Percentiles rank a stretch among this genome's conserved stretches.
These are phyloP conservation scores for Limenitis camilla DNA, from an alignment of 2,888 invertebrate species.

Conservation along the genomic window DNA sequence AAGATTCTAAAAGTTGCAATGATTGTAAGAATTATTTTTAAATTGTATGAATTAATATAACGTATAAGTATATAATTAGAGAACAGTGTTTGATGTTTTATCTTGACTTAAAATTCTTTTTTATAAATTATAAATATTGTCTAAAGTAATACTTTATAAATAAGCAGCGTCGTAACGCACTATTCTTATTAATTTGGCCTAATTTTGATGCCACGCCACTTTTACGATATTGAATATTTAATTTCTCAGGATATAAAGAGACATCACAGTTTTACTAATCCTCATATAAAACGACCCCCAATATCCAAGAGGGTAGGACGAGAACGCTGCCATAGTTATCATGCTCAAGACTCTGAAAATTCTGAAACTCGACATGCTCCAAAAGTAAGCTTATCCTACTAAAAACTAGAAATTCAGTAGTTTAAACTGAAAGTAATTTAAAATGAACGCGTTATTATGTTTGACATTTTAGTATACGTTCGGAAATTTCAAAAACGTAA, in stretches of 20 bases:
- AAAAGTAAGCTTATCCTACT: slow-evolving; percentile 36
- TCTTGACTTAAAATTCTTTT: too few relatives aligned
- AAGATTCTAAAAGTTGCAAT: neutral
- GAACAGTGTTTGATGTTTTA: too few relatives aligned
- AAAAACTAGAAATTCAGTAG: neutral
- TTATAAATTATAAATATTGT: too few relatives aligned
- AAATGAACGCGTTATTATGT: slow-evolving; percentile 33
- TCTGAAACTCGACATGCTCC: slow-evolving; percentile 32
- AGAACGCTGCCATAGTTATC: slow-evolving; percentile 60
- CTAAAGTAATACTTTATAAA: too few relatives aligned
- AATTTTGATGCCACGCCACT: too few relatives aligned
- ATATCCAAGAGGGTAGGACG: slow-evolving; percentile 48
- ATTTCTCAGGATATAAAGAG: slow-evolving; percentile 57
- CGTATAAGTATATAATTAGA: neutral
- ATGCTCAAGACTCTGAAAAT: slow-evolving; percentile 37
- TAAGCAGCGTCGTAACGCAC: too few relatives aligned
- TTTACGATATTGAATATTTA: too few relatives aligned
- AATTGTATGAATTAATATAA: neutral
- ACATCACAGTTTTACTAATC: slow-evolving; percentile 55
- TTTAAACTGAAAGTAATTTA: neutral
- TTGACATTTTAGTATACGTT: slow-evolving; percentile 43
- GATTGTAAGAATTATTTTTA: neutral
- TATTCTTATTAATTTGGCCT: too few relatives aligned
- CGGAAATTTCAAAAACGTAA: slow-evolving; percentile 35
- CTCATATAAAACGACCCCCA: slow-evolving; percentile 41